A percentile compares a stretch with the other conserved stretches of the same genome.
Conservation (phyloP, 2,797 vertebrate genomes). For the Enteromius paludinosus region DNA sequence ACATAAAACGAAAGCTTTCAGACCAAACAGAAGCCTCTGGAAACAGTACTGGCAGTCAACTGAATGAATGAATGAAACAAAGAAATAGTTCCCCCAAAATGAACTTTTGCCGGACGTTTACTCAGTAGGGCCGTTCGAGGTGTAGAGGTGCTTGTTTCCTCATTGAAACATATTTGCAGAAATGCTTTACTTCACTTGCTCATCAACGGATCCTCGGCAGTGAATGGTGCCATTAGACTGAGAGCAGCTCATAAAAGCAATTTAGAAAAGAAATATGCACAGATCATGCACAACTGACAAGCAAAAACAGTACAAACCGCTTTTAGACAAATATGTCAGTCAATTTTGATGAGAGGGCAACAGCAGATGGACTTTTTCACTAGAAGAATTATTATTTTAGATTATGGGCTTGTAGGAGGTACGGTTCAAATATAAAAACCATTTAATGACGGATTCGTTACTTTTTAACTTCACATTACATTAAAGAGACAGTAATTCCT, state of each 20-base stretch:
- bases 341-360: background rate
- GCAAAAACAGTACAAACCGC: background rate
- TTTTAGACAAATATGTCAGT: background rate
- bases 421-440: background rate
- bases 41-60: background rate
- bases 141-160: background rate
- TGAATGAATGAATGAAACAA: background rate
- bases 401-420: background rate
- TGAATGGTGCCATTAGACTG: background rate
- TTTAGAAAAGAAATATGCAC: background rate
- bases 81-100: background rate
- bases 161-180: background rate
- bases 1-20: conserved; percentile 12
- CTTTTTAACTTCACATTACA: background rate
- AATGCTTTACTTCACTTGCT: background rate
- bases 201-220: background rate
- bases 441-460: background rate
- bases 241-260: background rate
- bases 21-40: conserved; percentile 7
- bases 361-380: background rate
- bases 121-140: background rate
- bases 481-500: background rate
- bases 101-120: background rate
- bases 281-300: background rate
- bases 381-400: background rate